Percentiles rank a stretch among this genome's conserved stretches.
phyloP scores from a whole-genome alignment of 2,113 vertebrate genomes.

The Osmerus mordax region DNA sequence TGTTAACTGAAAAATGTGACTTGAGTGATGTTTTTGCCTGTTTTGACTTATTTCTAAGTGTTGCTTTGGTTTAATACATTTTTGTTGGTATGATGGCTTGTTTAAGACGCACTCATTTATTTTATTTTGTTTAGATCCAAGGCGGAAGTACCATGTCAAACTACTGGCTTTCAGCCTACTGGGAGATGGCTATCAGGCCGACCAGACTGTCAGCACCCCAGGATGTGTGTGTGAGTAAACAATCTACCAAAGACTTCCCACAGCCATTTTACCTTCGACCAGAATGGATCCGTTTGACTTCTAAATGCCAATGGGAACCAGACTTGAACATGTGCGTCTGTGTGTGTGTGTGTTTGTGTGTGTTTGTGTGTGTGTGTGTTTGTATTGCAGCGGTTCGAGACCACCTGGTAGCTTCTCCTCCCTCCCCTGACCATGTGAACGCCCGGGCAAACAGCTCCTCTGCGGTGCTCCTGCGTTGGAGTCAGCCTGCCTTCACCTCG shows the following conservation, averaged over 20 bases:
- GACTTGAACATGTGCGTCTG: background rate
- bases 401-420: constrained; percentile 81
- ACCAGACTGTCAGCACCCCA: constrained; percentile 89
- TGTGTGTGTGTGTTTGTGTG: background rate
- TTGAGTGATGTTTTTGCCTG: constrained; percentile 8
- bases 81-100: background rate
- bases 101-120: background rate
- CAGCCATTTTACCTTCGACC: background rate
- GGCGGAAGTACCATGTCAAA: constrained; percentile 93
- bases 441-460: constrained; percentile 82
- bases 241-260: background rate
- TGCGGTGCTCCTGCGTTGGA: constrained; percentile 85
- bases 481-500: constrained; percentile 83
- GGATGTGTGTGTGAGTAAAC: constrained; percentile 90
- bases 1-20: background rate
- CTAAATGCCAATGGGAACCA: background rate
- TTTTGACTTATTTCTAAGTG: background rate
- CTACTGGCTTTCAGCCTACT: constrained; percentile 81
- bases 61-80: too few relatives aligned
- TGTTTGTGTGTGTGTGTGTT: background rate
- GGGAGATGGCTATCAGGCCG: constrained; percentile 93
- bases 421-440: constrained; percentile 86
- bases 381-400: constrained; percentile 81
- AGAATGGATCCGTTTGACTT: too few relatives aligned
- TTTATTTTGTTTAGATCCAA: constrained; percentile 77